Base-by-base conservation (phyloP, 1,140 invertebrate genomes). In the Diorhabda sublineata region DNA sequence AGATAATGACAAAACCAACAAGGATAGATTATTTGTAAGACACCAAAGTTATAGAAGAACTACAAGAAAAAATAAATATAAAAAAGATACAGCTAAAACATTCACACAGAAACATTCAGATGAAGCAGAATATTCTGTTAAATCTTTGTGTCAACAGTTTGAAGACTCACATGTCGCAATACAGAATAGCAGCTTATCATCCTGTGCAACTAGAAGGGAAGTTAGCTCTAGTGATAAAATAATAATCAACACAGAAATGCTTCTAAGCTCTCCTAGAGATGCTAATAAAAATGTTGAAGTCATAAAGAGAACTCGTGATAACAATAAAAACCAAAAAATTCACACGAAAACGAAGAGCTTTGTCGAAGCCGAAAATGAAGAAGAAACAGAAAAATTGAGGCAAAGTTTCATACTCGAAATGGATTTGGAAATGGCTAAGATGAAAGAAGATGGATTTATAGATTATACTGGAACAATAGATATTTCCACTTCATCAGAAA, bases 401-500 rank as follows among this genome's bases (percentile, higher is more conserved):
- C 61, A 63, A 60, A 69, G 57, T 43, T 45, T 74, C 43, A 61
- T 74, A 41, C 6, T 58, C 3, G 65, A 74, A 63, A 70, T 74
- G 61, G 70, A 74, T 47, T 26, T 60, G 26, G 68, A 70, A 58
- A 43, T 69, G n/a, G 66, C 68, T 45, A 66, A 70, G 5, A 71
- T 74, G 70, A 61, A 58, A 61, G 57, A 44, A 9, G 73, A 71
- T 64, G 73, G 73, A 3, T 71, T 73, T 42, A 45, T 67, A 4
- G 68, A 73, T 6, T 69, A 26, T 26, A 26, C 26, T 26, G 26
- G 1, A 26, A 26, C 41, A 3, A 5, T n/a, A 58, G 64, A 66
- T n/a, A 73, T 11, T 60, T 67, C 42, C 11, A 74, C 71, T 64
- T 42, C 61, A 3, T 42, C 73, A 42, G 26, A 70, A 64, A 45